These are phyloP conservation scores for Tamias sibiricus DNA, from an alignment of 2,113 vertebrate genomes.

Conservation along the genomic window DNA sequence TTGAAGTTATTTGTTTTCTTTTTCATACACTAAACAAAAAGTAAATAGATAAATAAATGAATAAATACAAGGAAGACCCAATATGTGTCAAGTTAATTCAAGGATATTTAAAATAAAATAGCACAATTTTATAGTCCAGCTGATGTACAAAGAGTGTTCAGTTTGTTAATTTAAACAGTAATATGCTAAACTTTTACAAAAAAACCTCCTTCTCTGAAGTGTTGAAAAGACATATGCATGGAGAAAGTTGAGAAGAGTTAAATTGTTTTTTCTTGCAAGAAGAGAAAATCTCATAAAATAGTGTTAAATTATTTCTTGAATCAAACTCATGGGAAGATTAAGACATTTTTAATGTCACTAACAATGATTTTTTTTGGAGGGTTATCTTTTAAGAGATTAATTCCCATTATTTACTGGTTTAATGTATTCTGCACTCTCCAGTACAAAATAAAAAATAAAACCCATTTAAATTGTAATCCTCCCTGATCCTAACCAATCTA, in stretches of 20 bases:
- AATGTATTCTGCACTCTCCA: neutral
- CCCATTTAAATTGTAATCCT: neutral
- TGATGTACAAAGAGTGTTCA: neutral
- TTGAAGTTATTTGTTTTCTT: neutral
- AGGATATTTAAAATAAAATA: neutral
- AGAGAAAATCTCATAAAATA: neutral
- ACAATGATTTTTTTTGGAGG: neutral
- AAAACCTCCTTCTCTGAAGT: neutral
- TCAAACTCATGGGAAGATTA: neutral
- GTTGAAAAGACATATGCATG: neutral
- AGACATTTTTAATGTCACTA: neutral
- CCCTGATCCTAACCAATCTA: neutral
- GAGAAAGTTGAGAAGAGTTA: neutral
- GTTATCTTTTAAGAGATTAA: too few species aligned
- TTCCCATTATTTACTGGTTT: neutral
- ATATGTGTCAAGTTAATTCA: neutral
- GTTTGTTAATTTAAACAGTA: neutral
- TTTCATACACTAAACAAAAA: neutral
- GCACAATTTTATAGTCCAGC: neutral
- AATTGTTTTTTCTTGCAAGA: neutral
- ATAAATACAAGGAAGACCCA: neutral
- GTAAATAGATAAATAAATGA: neutral
- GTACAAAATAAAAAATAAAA: neutral
- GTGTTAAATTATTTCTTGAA: neutral
- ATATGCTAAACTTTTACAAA: neutral